Base-by-base conservation (phyloP, 2,888 invertebrate genomes). In the Plagiodera versicolora region DNA sequence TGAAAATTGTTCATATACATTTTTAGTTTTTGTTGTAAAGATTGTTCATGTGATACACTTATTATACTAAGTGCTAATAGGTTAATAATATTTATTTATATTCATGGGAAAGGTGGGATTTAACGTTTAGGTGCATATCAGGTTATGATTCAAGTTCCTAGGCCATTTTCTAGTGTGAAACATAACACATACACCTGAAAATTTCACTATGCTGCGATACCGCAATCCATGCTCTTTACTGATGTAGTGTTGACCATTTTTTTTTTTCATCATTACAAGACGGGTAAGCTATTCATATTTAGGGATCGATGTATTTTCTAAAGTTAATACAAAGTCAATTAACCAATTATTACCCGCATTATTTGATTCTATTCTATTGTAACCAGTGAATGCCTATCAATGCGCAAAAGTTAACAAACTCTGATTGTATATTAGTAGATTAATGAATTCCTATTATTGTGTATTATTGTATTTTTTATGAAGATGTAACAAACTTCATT, bases 1-100 rank as follows among this genome's bases (percentile, higher is more conserved):
- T 52, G n/a, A 44, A 44, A 24, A 53, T 20, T 44, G 35, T 53
- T 53, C 44, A 24, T 53, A 45, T 20, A 53, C 18, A 44, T 53
- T 44, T 14, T 44, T 44, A 53, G 17, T 53, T 51, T 53, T 53
- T 20, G 18, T 53, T 39, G 39, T 39, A 39, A 39, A 14, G 10
- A 32, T 11, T 32, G 32, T 32, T 32, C 32, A 32, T 39, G 39
- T 39, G 39, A 39, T 39, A 39, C 39, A 39, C 39, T 39, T 39
- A 39, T 39, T 39, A 39, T 39, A 32, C 11, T 32, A 39, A 39
- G 39, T 39, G 39, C 39, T 39, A n/a, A 39, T 39, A 39, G n/a
- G 14, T 39, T 39, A 39, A 10, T 39, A 39, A 14, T 32, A 32
- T 32, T 39, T 39, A 39, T 39, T 39, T 14, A 39, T 14, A 39